A percentile compares a stretch with the other conserved stretches of the same genome.
phyloP scores from a whole-genome alignment of 2,113 vertebrate genomes.

The Parus major region DNA sequence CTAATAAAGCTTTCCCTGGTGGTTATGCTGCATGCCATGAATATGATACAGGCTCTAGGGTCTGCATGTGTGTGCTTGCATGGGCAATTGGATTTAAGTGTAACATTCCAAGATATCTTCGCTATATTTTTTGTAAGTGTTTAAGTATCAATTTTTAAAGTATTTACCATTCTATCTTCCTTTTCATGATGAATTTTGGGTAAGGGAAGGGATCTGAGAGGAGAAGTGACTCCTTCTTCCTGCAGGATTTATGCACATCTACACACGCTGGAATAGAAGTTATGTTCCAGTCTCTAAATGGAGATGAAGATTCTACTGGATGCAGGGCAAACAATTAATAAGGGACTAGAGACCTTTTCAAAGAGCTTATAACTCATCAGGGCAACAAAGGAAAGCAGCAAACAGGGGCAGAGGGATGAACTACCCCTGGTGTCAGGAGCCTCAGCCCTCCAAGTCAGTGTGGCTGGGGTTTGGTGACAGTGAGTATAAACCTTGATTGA shows the following conservation, averaged over 20 bases:
- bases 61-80: neutral
- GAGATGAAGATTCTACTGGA: neutral
- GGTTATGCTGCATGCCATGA: constrained; percentile 50
- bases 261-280: neutral
- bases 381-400: neutral
- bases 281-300: neutral
- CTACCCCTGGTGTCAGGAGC: neutral
- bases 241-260: neutral
- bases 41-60: constrained; percentile 68
- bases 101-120: neutral
- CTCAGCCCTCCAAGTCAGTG: neutral
- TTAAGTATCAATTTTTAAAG: neutral
- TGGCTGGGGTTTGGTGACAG: neutral
- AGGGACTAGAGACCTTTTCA: neutral
- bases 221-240: neutral
- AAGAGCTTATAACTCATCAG: neutral
- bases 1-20: constrained; percentile 77
- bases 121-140: neutral
- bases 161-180: neutral
- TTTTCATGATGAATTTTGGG: neutral
- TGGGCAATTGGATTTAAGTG: constrained; percentile 22
- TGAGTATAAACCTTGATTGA: neutral
- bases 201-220: neutral
- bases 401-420: neutral
- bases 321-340: neutral